A percentile compares a stretch with the other conserved stretches of the same genome.
Conservation (phyloP, 2,888 invertebrate species). For the Allacma fusca region DNA sequence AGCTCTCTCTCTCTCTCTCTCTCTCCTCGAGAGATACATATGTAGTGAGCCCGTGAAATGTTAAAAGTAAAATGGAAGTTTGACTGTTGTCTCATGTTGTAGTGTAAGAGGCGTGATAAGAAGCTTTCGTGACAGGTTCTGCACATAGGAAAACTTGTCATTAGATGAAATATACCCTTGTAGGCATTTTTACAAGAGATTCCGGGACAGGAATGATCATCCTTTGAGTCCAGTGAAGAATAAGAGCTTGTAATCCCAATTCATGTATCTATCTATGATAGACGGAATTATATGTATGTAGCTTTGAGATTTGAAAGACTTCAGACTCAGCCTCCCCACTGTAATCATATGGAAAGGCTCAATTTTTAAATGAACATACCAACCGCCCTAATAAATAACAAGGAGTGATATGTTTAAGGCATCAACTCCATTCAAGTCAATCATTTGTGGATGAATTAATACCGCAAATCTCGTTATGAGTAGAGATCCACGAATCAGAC, state of each 20-base stretch:
- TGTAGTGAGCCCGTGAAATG: not conserved
- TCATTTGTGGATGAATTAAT: slow-evolving; percentile 11
- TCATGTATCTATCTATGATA: too few relatives aligned
- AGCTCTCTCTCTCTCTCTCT: too few relatives aligned
- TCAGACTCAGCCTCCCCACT: too few relatives aligned
- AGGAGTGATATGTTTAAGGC: slow-evolving; percentile 16
- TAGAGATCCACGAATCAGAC: not conserved
- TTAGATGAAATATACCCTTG: slow-evolving; percentile 47
- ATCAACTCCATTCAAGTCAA: slow-evolving; percentile 12
- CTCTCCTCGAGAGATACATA: too few relatives aligned
- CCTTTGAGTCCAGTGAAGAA: too few relatives aligned
- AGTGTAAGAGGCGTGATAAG: slow-evolving; percentile 42
- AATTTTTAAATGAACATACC: slow-evolving; percentile 2
- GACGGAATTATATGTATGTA: too few relatives aligned
- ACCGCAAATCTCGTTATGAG: slow-evolving; percentile 4
- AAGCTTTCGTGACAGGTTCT: slow-evolving; percentile 47
- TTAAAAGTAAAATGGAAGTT: not conserved
- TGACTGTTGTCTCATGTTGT: slow-evolving; percentile 17
- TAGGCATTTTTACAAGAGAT: slow-evolving; percentile 17
- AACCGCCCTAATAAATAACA: slow-evolving; percentile 23
- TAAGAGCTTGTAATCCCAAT: too few relatives aligned
- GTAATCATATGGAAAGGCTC: too few relatives aligned
- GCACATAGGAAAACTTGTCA: slow-evolving; percentile 45
- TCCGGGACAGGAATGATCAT: slow-evolving; percentile 19
- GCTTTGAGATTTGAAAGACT: too few relatives aligned